These are phyloP conservation scores for Brachionus asplanchnoidis DNA, from an alignment of 1,140 invertebrate genomes.

Conservation along the genomic window DNA sequence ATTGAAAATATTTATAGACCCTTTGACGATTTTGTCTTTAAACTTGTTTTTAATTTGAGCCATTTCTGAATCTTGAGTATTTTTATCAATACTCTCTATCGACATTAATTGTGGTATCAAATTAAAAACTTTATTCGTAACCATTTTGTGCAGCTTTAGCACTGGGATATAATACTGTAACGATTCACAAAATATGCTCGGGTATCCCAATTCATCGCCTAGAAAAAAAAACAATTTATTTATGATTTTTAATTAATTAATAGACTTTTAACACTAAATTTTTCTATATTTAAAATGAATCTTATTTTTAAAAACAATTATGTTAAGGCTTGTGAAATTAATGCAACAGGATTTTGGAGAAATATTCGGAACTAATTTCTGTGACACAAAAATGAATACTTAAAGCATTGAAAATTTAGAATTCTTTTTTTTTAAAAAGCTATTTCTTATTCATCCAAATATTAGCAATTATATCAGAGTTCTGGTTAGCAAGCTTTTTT, in stretches of 20 bases:
- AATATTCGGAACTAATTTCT: too few species aligned
- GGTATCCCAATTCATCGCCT: background rate
- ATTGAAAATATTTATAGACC: background rate
- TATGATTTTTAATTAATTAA: too few species aligned
- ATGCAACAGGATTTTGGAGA: too few species aligned
- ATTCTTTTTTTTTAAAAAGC: too few species aligned
- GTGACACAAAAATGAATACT: too few species aligned
- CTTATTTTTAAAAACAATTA: too few species aligned
- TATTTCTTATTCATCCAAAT: background rate
- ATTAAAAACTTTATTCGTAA: background rate
- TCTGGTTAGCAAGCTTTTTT: too few species aligned
- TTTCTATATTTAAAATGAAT: too few species aligned
- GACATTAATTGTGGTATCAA: background rate
- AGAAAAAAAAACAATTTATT: background rate
- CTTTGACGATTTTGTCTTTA: background rate
- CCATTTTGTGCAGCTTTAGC: background rate
- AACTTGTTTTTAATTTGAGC: background rate
- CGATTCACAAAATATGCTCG: background rate
- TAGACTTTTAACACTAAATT: too few species aligned
- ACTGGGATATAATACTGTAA: background rate
- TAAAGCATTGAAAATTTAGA: too few species aligned
- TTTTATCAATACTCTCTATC: background rate
- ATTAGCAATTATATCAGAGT: too few species aligned
- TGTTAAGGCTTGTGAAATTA: too few species aligned
- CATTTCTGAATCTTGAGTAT: background rate